Evolutionary conservation across 1,140 invertebrate genomes (phyloP).

Genomic region (Hermetia illucens): DNA sequence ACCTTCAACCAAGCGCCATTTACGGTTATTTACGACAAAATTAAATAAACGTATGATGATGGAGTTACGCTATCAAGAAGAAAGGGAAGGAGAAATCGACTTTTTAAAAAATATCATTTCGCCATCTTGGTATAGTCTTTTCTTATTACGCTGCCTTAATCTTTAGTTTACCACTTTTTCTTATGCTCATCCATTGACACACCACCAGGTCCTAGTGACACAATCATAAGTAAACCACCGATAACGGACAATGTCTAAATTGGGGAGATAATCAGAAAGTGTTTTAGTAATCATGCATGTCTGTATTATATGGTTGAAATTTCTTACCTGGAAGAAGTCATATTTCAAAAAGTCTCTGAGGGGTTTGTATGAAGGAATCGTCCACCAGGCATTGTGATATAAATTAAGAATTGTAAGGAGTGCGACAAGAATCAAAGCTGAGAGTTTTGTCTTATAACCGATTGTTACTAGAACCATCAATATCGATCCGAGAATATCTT

Average conservation of each 20-base stretch:
- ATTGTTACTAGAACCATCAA: constrained; percentile 94
- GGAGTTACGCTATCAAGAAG: too few species aligned
- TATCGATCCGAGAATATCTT: constrained; percentile 84
- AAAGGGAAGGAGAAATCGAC: too few species aligned
- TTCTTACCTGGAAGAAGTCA: constrained; percentile 93
- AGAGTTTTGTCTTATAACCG: constrained; percentile 97
- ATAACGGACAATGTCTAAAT: constrained; percentile 94
- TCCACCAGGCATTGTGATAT: constrained; percentile 98
- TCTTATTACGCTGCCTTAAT: too few species aligned
- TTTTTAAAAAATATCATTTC: too few species aligned
- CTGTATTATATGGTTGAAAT: constrained; percentile 3
- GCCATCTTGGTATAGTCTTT: too few species aligned
- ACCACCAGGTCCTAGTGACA: constrained; percentile 93
- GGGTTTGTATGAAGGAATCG: constrained; percentile 83
- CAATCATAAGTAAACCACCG: constrained; percentile 97
- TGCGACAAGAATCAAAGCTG: constrained; percentile 83
- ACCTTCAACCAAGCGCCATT: too few species aligned
- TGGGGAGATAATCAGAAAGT: constrained; percentile 13
- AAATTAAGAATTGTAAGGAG: constrained; percentile 85
- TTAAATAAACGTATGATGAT: too few species aligned
- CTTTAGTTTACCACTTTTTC: constrained; percentile 95
- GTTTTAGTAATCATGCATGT: not conserved
- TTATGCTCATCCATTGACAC: constrained; percentile 99
- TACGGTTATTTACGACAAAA: too few species aligned
- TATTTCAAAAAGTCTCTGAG: constrained; percentile 99